These are phyloP conservation scores for Oreochromis niloticus DNA, from an alignment of 2,113 vertebrate species.

Conservation along the genomic window DNA sequence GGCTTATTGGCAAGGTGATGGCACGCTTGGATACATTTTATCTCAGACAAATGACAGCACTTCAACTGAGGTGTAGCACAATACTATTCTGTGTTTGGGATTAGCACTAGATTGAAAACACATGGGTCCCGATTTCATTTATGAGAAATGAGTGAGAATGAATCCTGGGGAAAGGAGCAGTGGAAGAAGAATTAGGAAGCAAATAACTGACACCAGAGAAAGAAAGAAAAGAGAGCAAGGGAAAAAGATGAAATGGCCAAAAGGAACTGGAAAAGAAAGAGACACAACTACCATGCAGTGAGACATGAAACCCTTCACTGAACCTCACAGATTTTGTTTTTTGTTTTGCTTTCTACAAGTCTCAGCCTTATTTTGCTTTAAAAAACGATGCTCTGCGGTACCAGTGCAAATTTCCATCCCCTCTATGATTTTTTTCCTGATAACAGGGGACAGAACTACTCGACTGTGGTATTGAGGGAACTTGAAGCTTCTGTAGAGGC, in stretches of 20 bases:
- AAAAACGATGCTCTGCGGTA: not conserved
- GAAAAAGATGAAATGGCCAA: not conserved
- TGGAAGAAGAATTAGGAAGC: not conserved
- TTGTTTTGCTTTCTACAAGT: not conserved
- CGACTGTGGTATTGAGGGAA: not conserved
- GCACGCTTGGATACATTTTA: not conserved
- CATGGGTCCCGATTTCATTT: not conserved
- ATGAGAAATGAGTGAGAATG: not conserved
- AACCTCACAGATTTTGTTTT: not conserved
- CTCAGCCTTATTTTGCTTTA: not conserved
- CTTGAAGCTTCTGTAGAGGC: not conserved
- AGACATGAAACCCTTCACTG: not conserved
- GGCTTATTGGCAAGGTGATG: not conserved
- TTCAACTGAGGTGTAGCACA: not conserved
- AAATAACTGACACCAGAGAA: not conserved
- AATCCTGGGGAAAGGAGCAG: not conserved
- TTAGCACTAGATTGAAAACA: not conserved
- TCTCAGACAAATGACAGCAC: not conserved
- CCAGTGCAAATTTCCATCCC: not conserved
- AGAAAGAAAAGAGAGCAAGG: not conserved
- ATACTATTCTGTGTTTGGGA: not conserved
- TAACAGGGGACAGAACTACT: not conserved
- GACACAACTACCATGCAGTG: not conserved
- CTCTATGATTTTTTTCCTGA: not conserved
- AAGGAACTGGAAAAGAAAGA: not conserved